Base-by-base conservation (phyloP, 2,113 vertebrate genomes). In the Hippocampus zosterae region DNA sequence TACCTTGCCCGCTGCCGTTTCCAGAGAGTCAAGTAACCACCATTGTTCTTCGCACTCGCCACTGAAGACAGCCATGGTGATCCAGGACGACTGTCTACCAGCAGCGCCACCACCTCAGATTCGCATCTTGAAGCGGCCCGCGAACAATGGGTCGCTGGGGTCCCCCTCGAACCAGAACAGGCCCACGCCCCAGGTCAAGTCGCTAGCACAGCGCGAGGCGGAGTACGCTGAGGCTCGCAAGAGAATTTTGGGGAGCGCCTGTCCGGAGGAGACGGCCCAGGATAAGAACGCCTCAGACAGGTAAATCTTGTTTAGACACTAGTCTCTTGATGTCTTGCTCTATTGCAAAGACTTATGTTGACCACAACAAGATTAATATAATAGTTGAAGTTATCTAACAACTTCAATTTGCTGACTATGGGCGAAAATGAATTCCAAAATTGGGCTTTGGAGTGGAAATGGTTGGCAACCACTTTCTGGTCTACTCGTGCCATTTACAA, bases 211-310 rank as follows among this genome's bases (percentile, higher is more conserved):
- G 91, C 90, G 96, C 16, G 97, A 99, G 85, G 97, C 96, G 0
- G 97, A 98, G 78, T 99, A 99, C 78, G 97, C 97, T 0, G 97
- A 99, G 77, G 97, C 97, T 82, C 87, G 97, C 69, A 96, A 96
- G 84, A 93, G 96, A 75, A 98, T 99, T 83, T 85, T 99, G 81
- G 97, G 97, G 71, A 98, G 97, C 0, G 96, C 96, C 57, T 96
- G 94, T 74, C 95, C 96, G 0, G 97, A 98, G 69, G 96, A 98
- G 72, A 92, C 93, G 62, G 94, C 95, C 80, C 96, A 98, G 84
- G 97, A 98, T 71, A 94, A 95, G 76, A 91, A 94, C 77, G 88
- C 89, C 72, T 75, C 84, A 0, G 96, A 98, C 62, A 92, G 95
- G 97, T 97, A 88, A 89, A 10, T 9, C 23, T 27, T 2, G n/a